These are phyloP conservation scores for Anguilla rostrata DNA, from an alignment of 2,113 vertebrate species.

Conservation along the genomic window DNA sequence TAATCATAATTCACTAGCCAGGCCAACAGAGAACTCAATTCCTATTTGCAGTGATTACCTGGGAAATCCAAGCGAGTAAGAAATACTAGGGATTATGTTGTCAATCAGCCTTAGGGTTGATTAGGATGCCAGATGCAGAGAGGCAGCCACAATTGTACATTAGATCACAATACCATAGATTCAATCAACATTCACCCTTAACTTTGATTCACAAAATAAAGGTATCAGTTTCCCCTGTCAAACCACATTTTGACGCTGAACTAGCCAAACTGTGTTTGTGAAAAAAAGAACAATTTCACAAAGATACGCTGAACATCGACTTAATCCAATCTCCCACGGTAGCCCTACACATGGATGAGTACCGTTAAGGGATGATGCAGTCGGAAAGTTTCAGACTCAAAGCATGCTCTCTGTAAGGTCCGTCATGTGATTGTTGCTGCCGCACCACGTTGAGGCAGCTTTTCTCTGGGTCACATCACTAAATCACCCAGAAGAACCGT, in stretches of 20 bases:
- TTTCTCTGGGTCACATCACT: not conserved
- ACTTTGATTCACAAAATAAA: no score
- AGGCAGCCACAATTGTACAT: not conserved
- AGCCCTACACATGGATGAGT: not conserved
- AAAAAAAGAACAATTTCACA: not conserved
- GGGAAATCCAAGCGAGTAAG: not conserved
- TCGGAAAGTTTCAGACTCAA: not conserved
- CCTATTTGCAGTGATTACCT: not conserved
- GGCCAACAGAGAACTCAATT: not conserved
- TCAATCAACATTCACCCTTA: no score
- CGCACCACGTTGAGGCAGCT: not conserved
- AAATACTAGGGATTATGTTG: not conserved
- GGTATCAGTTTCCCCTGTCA: no score
- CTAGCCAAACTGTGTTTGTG: no score
- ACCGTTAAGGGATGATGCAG: not conserved
- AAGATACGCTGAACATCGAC: not conserved
- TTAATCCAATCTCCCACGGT: not conserved
- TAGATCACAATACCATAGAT: not conserved
- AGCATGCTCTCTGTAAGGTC: not conserved
- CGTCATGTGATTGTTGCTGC: not conserved
- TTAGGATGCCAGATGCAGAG: not conserved
- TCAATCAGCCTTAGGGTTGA: not conserved
- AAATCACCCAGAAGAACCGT: not conserved
- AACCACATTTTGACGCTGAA: no score
- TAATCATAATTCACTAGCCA: no score